Base-by-base conservation (phyloP, 2,888 invertebrate genomes). In the Drosophila melanosoma region DNA sequence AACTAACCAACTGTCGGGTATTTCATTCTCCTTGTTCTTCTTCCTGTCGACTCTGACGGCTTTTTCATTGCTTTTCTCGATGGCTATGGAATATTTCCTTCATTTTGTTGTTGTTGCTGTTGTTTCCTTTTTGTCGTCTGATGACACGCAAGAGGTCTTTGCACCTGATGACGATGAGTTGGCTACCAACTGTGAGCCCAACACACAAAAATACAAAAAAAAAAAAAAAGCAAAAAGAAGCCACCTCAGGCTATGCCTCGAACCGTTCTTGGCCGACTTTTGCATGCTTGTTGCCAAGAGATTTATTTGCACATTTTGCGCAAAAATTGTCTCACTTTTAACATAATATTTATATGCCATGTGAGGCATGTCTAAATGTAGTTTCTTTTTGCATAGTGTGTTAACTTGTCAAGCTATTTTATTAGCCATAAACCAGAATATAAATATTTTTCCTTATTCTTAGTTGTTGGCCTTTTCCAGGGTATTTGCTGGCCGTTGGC, bases 91-190 rank as follows among this genome's bases (percentile, higher is more conserved):
- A 75, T 68, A 63, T 64, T 69, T 81, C 72, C 66, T 68, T 70
- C 60, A 66, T 61, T 70, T 71, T 69, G 69, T 57, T 69, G 33
- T 71, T 74, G 38, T 54, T 53, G 11, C 23, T 15, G 15, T 1
- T 38, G 11, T 54, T 38, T 32, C 58, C 40, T 64, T 51, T 56
- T 58, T 56, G 40, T 33, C 58, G 56, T 66, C 60, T 72, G 79
- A 66, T 72, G 79, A 66, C 84, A 85, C 87, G 84, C 89, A 69
- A 85, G 74, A 85, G 84, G 84, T 85, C 84, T 87, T 85, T 85
- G 84, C 89, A 83, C 84, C 76, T 85, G 74, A 71, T 67, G 52
- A 71, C 56, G 56, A 51, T 49, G 42, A 74, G 72, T 63, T 82
- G 72, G 65, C 65, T 56, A 49, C 45, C 53, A 57, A 56, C 68